These are phyloP conservation scores for Agrypnus murinus DNA, from an alignment of 2,888 invertebrate species.

Conservation along the genomic window DNA sequence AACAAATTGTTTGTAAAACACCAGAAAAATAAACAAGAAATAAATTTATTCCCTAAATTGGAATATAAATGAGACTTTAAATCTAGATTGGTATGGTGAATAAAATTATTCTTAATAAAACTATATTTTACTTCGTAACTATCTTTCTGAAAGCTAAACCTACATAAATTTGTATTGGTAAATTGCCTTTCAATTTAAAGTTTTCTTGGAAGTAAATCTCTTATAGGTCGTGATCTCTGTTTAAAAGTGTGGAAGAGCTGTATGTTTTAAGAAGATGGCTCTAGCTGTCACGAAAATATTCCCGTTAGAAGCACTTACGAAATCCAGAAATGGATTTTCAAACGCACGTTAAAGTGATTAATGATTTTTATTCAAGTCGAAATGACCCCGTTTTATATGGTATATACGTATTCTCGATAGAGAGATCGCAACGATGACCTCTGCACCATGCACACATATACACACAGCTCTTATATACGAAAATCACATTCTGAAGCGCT, in stretches of 20 bases:
- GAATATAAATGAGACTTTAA: neutral
- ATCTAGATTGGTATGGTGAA: neutral
- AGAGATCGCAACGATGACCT: constrained; percentile 25
- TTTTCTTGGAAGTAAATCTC: neutral
- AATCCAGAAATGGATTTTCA: constrained; percentile 24
- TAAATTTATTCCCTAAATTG: neutral
- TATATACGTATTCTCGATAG: constrained; percentile 15
- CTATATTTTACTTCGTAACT: neutral
- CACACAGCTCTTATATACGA: neutral
- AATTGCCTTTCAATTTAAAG: constrained; percentile 4
- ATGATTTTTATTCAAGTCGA: constrained; percentile 26
- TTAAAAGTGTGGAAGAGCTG: neutral
- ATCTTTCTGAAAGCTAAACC: neutral
- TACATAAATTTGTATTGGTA: constrained; percentile 18
- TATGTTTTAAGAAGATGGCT: constrained; percentile 20
- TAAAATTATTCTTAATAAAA: neutral
- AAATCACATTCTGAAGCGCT: constrained; percentile 29
- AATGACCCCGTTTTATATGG: constrained; percentile 26
- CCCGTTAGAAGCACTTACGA: constrained; percentile 4
- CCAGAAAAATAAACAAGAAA: neutral
- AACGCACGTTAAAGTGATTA: constrained; percentile 26
- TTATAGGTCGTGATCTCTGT: neutral
- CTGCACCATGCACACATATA: constrained; percentile 24
- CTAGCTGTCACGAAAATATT: constrained; percentile 10
- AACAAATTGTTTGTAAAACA: no score